Conservation (phyloP, 2,797 vertebrate species). For the Chelon auratus region DNA sequence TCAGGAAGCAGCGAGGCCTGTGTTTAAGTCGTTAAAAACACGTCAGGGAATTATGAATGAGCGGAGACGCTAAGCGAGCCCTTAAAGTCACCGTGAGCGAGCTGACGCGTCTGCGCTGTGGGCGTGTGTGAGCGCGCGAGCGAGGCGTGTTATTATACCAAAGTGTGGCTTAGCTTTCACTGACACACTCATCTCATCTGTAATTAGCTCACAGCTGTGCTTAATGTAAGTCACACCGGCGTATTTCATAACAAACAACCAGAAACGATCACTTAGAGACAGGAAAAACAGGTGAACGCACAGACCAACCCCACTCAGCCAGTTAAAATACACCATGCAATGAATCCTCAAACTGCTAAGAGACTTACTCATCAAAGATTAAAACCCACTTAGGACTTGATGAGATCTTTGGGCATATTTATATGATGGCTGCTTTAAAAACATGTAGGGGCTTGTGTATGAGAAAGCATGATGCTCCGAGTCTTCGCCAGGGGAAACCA, state of each 20-base stretch:
- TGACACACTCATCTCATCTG: slow-evolving; percentile 66
- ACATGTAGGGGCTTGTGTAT: neutral
- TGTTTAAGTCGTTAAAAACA: slow-evolving; percentile 66
- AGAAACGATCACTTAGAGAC: slow-evolving; percentile 53
- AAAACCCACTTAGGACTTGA: neutral
- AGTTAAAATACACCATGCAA: no score
- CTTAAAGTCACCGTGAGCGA: slow-evolving; percentile 42
- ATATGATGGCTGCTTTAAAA: no score
- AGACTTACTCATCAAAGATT: slow-evolving; percentile 1
- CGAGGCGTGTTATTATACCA: slow-evolving; percentile 69
- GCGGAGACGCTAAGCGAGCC: slow-evolving; percentile 28
- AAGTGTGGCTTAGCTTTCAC: slow-evolving; percentile 73
- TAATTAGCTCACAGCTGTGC: slow-evolving; percentile 72
- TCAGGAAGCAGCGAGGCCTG: slow-evolving; percentile 35
- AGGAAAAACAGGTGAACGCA: slow-evolving; percentile 47
- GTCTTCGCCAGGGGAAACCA: neutral
- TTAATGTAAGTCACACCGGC: slow-evolving; percentile 59
- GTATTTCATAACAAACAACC: slow-evolving; percentile 61
- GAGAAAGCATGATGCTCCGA: neutral
- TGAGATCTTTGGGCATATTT: no score
- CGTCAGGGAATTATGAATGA: slow-evolving; percentile 68
- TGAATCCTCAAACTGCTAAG: slow-evolving; percentile 1
- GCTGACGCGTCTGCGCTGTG: slow-evolving; percentile 18
- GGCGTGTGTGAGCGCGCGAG: neutral
- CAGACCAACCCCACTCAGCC: neutral